Percentiles rank a stretch among this genome's conserved stretches.
These are phyloP conservation scores for Dreissena rostriformis DNA, from an alignment of 1,140 invertebrate species.

Conservation along the genomic window DNA sequence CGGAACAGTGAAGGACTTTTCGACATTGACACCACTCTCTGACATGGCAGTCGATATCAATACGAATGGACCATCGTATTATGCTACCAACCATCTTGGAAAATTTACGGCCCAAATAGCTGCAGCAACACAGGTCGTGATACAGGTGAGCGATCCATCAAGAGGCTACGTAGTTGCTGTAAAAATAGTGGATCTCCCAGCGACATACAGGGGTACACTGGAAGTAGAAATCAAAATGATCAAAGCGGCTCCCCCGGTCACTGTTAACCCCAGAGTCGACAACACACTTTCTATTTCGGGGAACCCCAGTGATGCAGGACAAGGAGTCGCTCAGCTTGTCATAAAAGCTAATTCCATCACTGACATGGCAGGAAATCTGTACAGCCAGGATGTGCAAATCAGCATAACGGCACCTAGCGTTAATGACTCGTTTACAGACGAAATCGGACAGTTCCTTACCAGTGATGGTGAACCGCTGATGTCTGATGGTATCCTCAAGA, in stretches of 20 bases:
- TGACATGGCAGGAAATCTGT: background rate
- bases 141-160: background rate
- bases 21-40: background rate
- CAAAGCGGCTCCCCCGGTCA: background rate
- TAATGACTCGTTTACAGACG: background rate
- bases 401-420: constrained; percentile 11
- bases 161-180: constrained; percentile 23
- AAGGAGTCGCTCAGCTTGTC: background rate
- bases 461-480: constrained; percentile 3
- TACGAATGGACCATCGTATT: too few species aligned
- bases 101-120: background rate
- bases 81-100: background rate
- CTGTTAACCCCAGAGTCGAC: background rate
- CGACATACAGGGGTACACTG: constrained; percentile 12
- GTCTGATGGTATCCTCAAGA: constrained; percentile 7
- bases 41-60: background rate
- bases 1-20: constrained; percentile 1
- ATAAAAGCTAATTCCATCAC: constrained; percentile 30
- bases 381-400: background rate
- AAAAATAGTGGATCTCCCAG: constrained; percentile 28
- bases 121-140: background rate
- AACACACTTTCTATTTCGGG: background rate
- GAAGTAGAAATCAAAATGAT: constrained; percentile 8
- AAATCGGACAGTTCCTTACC: constrained; percentile 19
- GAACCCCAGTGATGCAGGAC: background rate